Percentiles rank a stretch among this genome's conserved stretches.
Conservation (phyloP, 2,113 vertebrate genomes). For the Okapia johnstoni region DNA sequence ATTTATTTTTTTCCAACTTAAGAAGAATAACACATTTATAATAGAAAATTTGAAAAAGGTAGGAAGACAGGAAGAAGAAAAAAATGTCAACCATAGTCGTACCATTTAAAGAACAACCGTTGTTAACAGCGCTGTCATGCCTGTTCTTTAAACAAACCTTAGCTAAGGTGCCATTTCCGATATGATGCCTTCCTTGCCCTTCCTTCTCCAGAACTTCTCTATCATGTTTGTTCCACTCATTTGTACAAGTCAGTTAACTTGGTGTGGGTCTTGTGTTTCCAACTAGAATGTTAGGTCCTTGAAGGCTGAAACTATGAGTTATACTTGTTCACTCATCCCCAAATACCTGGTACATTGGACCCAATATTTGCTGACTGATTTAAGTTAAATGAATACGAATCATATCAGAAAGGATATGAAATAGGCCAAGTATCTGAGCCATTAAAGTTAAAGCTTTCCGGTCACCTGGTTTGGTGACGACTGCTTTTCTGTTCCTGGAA, state of each 20-base stretch:
- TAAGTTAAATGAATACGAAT: slow-evolving; percentile 41
- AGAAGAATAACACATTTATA: slow-evolving; percentile 42
- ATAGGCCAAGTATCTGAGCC: slow-evolving; percentile 5
- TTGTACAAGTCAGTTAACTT: slow-evolving; percentile 8
- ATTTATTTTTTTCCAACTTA: slow-evolving; percentile 65
- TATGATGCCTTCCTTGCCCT: slow-evolving; percentile 3
- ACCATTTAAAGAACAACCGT: slow-evolving; percentile 20
- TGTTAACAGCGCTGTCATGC: not conserved
- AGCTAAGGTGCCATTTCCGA: slow-evolving; percentile 30
- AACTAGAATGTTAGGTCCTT: not conserved
- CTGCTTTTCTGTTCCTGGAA: slow-evolving; percentile 39
- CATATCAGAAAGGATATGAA: slow-evolving; percentile 43
- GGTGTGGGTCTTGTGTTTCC: not conserved
- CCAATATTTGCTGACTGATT: slow-evolving; percentile 24
- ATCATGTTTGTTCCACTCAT: not conserved
- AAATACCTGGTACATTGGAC: slow-evolving; percentile 34
- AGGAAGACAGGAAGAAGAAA: slow-evolving; percentile 60
- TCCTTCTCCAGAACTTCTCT: not conserved
- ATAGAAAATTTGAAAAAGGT: slow-evolving; percentile 64
- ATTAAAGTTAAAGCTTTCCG: slow-evolving; percentile 40
- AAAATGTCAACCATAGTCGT: slow-evolving; percentile 44
- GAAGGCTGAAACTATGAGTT: slow-evolving; percentile 15
- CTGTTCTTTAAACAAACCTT: slow-evolving; percentile 20
- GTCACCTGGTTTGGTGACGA: slow-evolving; percentile 32
- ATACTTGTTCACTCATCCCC: not conserved